Percentiles rank a stretch among this genome's conserved stretches.
phyloP scores from a whole-genome alignment of 2,113 vertebrate species.

The Colius striatus region DNA sequence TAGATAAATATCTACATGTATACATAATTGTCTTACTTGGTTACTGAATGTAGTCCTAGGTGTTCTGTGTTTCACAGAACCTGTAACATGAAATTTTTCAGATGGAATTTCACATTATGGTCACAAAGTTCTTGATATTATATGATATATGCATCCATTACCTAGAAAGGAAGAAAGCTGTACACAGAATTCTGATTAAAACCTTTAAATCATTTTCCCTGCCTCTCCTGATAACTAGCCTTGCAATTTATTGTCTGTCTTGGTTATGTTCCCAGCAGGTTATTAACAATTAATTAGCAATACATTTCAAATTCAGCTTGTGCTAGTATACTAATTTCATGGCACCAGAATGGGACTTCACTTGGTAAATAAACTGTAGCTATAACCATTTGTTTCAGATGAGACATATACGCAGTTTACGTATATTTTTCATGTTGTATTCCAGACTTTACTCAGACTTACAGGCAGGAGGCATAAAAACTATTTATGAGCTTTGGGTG shows the following conservation, averaged over 20 bases:
- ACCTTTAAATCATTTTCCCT: constrained; percentile 76
- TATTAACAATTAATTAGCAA: constrained; percentile 85
- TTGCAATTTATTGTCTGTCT: constrained; percentile 70
- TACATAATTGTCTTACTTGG: neutral
- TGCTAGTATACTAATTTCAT: constrained; percentile 62
- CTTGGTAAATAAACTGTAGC: constrained; percentile 69
- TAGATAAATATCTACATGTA: neutral
- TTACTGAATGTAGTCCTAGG: neutral
- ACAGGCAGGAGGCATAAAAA: constrained; percentile 14
- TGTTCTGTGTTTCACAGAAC: neutral
- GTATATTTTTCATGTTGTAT: constrained; percentile 33
- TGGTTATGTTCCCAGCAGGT: constrained; percentile 79
- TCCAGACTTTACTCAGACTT: neutral
- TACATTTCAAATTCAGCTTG: constrained; percentile 64
- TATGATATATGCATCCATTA: neutral
- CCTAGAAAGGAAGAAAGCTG: neutral
- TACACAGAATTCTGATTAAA: constrained; percentile 73
- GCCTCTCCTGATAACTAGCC: constrained; percentile 70
- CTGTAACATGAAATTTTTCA: neutral
- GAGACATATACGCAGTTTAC: constrained; percentile 2
- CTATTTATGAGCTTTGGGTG: neutral
- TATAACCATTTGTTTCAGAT: constrained; percentile 55
- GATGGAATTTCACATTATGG: neutral
- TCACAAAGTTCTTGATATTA: neutral
- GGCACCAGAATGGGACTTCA: constrained; percentile 40